Conservation (phyloP, 1,140 invertebrate genomes). For the Drosophila nannoptera region DNA sequence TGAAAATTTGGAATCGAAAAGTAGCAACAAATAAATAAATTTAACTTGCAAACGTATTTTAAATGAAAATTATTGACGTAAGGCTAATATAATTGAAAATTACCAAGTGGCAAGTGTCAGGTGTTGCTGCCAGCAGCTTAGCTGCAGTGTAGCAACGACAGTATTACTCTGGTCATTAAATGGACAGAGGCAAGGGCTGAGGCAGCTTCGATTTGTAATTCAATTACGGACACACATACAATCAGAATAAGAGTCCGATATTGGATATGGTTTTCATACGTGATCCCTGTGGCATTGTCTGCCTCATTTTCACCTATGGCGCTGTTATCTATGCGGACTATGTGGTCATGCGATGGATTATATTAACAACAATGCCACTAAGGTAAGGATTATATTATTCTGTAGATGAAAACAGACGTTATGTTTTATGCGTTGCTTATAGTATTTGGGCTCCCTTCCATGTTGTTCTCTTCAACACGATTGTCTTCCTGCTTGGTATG, state of each 20-base stretch:
- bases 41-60: constrained; percentile 39
- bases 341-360: constrained; percentile 91
- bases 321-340: constrained; percentile 95
- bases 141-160: constrained; percentile 59
- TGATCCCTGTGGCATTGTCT: constrained; percentile 94
- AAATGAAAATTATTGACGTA: constrained; percentile 9
- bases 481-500: constrained; percentile 87
- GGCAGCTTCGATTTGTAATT: constrained; percentile 66
- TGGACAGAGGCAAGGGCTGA: constrained; percentile 32
- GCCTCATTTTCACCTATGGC: constrained; percentile 90
- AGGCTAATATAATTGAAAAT: constrained; percentile 13
- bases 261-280: constrained; percentile 81
- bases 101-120: constrained; percentile 26
- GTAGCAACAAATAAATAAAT: constrained; percentile 68
- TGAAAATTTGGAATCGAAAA: constrained; percentile 48
- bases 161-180: constrained; percentile 29
- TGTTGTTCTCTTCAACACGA: constrained; percentile 89
- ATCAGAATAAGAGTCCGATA: constrained; percentile 7
- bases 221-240: constrained; percentile 48
- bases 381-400: constrained; percentile 82
- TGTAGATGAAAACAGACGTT: not conserved
- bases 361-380: constrained; percentile 89
- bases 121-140: constrained; percentile 35
- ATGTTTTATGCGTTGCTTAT: not conserved
- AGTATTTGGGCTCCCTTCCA: constrained; percentile 93